Conservation (phyloP, 1,140 invertebrate genomes). For the Drosophila melanogaster region DNA sequence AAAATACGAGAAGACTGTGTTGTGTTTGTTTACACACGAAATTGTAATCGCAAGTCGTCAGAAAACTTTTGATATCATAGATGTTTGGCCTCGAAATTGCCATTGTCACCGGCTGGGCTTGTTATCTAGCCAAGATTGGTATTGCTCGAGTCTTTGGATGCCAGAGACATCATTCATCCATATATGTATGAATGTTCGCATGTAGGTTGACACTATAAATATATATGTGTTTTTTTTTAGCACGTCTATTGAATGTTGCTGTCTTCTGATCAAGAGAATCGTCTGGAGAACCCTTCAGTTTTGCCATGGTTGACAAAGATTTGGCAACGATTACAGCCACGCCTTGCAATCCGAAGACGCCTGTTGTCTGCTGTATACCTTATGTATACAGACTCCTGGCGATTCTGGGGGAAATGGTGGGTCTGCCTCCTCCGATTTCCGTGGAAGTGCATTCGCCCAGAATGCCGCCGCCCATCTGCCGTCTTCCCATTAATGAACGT, state of each 20-base stretch:
- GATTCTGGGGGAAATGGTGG: background rate
- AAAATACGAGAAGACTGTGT: too few species aligned
- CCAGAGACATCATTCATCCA: too few species aligned
- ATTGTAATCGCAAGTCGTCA: too few species aligned
- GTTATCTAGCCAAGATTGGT: background rate
- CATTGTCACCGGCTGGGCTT: background rate
- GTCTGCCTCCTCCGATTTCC: constrained; percentile 48
- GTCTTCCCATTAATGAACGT: constrained; percentile 45
- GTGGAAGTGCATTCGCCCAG: constrained; percentile 29
- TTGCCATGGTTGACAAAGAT: too few species aligned
- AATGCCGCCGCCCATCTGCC: constrained; percentile 17
- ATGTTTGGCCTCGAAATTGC: background rate
- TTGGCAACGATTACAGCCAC: too few species aligned
- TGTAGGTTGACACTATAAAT: background rate
- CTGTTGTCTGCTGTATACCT: too few species aligned
- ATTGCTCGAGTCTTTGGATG: background rate
- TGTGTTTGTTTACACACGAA: too few species aligned
- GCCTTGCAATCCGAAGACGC: too few species aligned
- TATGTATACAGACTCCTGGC: too few species aligned
- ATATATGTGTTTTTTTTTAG: background rate
- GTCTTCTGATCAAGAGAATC: too few species aligned
- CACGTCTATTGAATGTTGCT: background rate
- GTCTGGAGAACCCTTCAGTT: too few species aligned
- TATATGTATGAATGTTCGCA: too few species aligned
- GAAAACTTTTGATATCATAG: background rate